phyloP scores from a whole-genome alignment of 2,888 invertebrate species.

The Epicampocera succincta region DNA sequence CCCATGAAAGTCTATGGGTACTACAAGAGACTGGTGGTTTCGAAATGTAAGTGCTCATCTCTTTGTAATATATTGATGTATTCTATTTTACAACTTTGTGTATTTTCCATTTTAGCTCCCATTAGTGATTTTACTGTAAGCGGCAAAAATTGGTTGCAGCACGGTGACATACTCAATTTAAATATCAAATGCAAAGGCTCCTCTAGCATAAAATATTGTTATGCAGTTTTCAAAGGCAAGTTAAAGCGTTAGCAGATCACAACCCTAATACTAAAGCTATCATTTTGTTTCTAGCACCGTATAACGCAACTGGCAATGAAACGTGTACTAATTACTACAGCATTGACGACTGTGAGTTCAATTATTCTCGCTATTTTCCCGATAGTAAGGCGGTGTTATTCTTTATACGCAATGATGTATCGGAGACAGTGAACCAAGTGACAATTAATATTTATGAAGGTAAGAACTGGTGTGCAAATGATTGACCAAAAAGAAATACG shows the following conservation, averaged over 20 bases:
- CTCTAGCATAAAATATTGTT: slow-evolving; percentile 88
- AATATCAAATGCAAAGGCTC: slow-evolving; percentile 89
- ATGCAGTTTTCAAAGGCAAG: slow-evolving; percentile 84
- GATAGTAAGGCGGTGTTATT: slow-evolving; percentile 89
- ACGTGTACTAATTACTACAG: slow-evolving; percentile 83
- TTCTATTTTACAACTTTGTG: too few relatives aligned
- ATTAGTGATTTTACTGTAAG: slow-evolving; percentile 86
- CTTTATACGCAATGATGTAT: slow-evolving; percentile 89
- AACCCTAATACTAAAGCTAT: too few relatives aligned
- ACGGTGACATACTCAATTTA: slow-evolving; percentile 89
- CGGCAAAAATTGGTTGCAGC: slow-evolving; percentile 91
- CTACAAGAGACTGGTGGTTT: slow-evolving; percentile 85
- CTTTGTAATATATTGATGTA: too few relatives aligned
- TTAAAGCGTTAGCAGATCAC: too few relatives aligned
- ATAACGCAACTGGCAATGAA: slow-evolving; percentile 89
- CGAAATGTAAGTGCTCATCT: slow-evolving; percentile 88
- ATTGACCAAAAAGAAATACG: too few relatives aligned
- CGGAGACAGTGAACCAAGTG: slow-evolving; percentile 86
- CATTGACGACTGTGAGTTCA: slow-evolving; percentile 84
- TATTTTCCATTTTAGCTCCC: slow-evolving; percentile 84
- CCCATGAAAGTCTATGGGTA: slow-evolving; percentile 88
- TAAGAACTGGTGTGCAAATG: slow-evolving; percentile 78
- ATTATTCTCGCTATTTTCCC: slow-evolving; percentile 86
- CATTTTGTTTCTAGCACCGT: slow-evolving; percentile 75
- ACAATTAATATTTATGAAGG: slow-evolving; percentile 93